Evolutionary conservation across 2,113 vertebrate species (phyloP).

Genomic region (Indicator indicator): DNA sequence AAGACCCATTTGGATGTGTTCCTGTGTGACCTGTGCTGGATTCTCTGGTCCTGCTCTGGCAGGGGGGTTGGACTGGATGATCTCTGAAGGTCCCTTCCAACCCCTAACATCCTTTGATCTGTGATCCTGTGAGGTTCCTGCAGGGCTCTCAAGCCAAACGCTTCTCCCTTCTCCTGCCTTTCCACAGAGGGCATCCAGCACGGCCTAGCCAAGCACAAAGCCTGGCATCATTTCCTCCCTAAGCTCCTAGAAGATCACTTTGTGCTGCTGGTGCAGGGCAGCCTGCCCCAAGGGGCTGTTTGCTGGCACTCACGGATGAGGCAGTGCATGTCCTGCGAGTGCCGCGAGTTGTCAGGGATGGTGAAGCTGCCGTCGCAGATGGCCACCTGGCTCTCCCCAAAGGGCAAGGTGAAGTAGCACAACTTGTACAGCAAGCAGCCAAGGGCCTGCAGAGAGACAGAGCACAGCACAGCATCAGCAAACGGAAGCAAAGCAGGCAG

Average conservation of each 20-base stretch:
- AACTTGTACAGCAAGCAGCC: constrained; percentile 97
- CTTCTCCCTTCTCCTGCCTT: not conserved
- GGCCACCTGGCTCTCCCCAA: constrained; percentile 98
- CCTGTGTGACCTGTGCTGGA: no score
- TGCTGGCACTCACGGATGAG: constrained; percentile 90
- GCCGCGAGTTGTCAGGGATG: constrained; percentile 95
- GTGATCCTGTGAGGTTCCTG: not conserved
- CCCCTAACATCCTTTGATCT: no score
- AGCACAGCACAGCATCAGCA: not conserved
- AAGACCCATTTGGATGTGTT: no score
- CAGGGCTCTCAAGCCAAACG: not conserved
- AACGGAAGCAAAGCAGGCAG: not conserved
- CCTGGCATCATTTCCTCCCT: not conserved
- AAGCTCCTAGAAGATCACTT: not conserved
- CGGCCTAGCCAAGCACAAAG: not conserved
- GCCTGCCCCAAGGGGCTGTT: not conserved
- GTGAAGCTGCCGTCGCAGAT: constrained; percentile 99
- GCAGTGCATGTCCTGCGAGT: constrained; percentile 97
- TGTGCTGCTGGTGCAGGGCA: not conserved
- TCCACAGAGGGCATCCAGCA: not conserved
- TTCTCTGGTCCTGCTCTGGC: no score
- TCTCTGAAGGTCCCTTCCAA: no score
- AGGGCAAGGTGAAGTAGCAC: constrained; percentile 96
- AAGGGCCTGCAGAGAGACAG: constrained; percentile 82
- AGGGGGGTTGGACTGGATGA: no score